Conservation (phyloP, 1,140 invertebrate genomes). For the Asobara japonica region DNA sequence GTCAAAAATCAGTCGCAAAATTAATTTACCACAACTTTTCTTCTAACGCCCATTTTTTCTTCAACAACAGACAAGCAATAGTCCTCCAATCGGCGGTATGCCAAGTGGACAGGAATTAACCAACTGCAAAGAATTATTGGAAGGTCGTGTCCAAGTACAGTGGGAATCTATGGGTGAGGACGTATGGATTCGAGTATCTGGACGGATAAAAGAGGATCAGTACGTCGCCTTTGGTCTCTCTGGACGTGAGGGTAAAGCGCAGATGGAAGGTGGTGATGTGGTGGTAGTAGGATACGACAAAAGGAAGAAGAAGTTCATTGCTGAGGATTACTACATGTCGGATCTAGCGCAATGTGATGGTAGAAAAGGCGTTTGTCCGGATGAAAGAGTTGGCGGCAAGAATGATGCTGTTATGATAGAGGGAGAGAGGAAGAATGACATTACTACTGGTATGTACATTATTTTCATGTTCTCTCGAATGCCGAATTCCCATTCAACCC, state of each 20-base stretch:
- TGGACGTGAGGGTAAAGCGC: conserved; percentile 74
- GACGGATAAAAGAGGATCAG: conserved; percentile 81
- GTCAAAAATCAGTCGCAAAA: no score
- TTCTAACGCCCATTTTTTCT: conserved; percentile 22
- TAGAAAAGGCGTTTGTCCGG: conserved; percentile 85
- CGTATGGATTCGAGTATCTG: conserved; percentile 80
- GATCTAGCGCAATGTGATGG: conserved; percentile 85
- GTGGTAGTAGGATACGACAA: conserved; percentile 84
- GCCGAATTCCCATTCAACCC: no score
- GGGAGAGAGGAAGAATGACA: conserved; percentile 79
- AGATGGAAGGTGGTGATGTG: conserved; percentile 85
- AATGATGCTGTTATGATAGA: conserved; percentile 81
- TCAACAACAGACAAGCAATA: conserved; percentile 75
- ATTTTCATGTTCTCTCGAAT: no score
- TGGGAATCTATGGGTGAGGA: conserved; percentile 81
- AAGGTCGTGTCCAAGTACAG: conserved; percentile 81
- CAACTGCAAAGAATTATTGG: conserved; percentile 83
- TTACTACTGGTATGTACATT: conserved; percentile 72
- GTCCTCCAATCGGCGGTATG: conserved; percentile 63
- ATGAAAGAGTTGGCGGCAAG: conserved; percentile 80
- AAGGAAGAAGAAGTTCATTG: conserved; percentile 75
- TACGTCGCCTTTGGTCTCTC: conserved; percentile 90
- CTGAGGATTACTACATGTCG: conserved; percentile 87
- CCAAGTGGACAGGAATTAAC: conserved; percentile 65
- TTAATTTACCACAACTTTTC: conserved; percentile 14